phyloP scores from a whole-genome alignment of 2,797 vertebrate species.

The Gambusia yucatana region DNA sequence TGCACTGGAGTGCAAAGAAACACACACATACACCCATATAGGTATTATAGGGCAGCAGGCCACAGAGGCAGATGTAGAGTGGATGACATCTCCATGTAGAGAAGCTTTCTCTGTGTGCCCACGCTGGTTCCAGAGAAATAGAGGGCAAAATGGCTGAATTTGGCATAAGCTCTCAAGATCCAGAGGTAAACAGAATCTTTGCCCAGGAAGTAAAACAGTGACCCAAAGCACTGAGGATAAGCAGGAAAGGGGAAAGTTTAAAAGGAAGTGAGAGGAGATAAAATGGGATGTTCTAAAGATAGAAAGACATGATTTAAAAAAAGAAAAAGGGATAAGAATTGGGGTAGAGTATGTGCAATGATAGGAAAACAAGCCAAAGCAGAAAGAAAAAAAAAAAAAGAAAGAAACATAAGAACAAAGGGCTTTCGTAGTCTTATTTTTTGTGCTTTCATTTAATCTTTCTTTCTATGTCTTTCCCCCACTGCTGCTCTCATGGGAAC shows the following conservation, averaged over 20 bases:
- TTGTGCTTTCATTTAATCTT: conserved; percentile 55
- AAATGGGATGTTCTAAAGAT: conserved; percentile 46
- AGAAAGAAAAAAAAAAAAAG: background rate
- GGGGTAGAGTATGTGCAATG: background rate
- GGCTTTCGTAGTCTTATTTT: conserved; percentile 26
- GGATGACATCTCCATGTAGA: conserved; percentile 52
- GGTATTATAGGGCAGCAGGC: conserved; percentile 39
- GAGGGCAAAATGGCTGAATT: conserved; percentile 26
- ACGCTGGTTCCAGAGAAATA: conserved; percentile 43
- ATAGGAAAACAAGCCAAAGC: background rate
- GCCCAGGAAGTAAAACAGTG: conserved; percentile 35
- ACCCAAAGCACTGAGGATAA: conserved; percentile 6
- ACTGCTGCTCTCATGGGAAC: conserved; percentile 54
- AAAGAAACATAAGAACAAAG: conserved; percentile 20
- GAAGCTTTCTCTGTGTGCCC: conserved; percentile 27
- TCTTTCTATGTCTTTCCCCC: conserved; percentile 29
- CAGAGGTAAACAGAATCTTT: conserved; percentile 32
- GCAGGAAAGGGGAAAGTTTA: conserved; percentile 8
- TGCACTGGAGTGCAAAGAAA: conserved; percentile 36
- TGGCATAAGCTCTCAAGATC: conserved; percentile 26
- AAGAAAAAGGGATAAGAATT: conserved; percentile 2
- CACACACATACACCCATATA: conserved; percentile 26
- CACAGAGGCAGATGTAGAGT: conserved; percentile 52
- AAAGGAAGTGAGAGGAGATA: conserved; percentile 24
- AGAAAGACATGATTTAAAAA: conserved; percentile 25